phyloP scores from a whole-genome alignment of 2,797 vertebrate species.

The Chelidonichthys spinosus region DNA sequence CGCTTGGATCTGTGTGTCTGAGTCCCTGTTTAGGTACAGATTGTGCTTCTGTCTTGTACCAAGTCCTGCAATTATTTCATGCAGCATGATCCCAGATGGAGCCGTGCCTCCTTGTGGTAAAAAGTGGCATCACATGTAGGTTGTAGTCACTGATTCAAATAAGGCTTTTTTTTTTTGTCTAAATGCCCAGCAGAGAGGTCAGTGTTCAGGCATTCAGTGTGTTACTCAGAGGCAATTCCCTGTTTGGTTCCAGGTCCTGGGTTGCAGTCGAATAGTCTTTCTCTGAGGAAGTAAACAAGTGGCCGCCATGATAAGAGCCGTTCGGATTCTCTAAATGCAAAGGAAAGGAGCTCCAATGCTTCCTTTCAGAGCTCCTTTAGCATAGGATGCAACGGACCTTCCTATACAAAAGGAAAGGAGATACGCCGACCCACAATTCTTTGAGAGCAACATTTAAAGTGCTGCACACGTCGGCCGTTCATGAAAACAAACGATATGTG shows the following conservation, averaged over 20 bases:
- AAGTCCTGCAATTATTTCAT: slow-evolving; percentile 4
- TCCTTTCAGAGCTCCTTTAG: too few relatives aligned
- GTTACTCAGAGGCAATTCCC: not conserved
- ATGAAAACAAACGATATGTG: too few relatives aligned
- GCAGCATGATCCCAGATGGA: not conserved
- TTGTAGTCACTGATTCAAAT: not conserved
- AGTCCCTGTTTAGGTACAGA: slow-evolving; percentile 26
- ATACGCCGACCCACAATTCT: too few relatives aligned
- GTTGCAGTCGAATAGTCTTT: too few relatives aligned
- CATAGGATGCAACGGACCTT: too few relatives aligned
- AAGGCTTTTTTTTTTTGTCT: not conserved
- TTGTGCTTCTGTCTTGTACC: slow-evolving; percentile 16
- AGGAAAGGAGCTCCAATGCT: too few relatives aligned
- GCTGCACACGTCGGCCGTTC: too few relatives aligned
- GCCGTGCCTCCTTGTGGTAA: slow-evolving; percentile 55
- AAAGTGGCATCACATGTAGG: not conserved
- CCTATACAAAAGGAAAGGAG: too few relatives aligned
- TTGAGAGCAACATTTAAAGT: too few relatives aligned
- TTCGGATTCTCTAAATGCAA: too few relatives aligned
- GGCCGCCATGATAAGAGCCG: too few relatives aligned
- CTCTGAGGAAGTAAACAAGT: too few relatives aligned
- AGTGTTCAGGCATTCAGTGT: not conserved
- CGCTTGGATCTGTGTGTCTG: slow-evolving; percentile 30
- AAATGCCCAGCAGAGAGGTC: not conserved
- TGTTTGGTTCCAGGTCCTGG: slow-evolving; percentile 8